These are phyloP conservation scores for Melanotaenia boesemani DNA, from an alignment of 2,797 vertebrate species.

Conservation along the genomic window DNA sequence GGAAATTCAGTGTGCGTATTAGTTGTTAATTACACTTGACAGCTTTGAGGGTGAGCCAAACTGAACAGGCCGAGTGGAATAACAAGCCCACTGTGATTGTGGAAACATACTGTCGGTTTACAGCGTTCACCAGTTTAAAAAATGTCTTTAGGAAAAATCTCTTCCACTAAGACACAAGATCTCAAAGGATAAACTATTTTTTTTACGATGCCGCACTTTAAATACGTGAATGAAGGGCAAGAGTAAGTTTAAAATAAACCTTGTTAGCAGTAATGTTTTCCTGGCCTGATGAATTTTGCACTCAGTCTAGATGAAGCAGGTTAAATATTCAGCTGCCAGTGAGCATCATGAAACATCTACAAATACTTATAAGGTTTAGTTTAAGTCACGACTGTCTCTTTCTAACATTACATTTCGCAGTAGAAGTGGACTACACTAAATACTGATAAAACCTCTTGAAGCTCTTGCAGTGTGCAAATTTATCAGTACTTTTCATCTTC, in stretches of 20 bases:
- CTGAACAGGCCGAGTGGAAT: constrained; percentile 58
- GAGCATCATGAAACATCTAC: neutral
- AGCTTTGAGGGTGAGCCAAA: constrained; percentile 73
- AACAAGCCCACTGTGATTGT: constrained; percentile 54
- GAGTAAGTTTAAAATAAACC: no score
- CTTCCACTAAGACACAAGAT: constrained; percentile 7
- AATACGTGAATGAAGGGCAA: no score
- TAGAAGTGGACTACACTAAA: no score
- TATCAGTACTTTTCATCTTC: neutral
- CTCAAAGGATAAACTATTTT: neutral
- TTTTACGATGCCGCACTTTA: neutral
- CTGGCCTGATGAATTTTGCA: neutral
- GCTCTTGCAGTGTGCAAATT: neutral
- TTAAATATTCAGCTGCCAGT: neutral
- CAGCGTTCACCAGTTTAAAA: constrained; percentile 11
- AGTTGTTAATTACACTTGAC: constrained; percentile 82
- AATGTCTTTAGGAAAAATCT: neutral
- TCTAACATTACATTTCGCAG: no score
- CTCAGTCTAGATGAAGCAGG: neutral
- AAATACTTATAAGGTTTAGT: neutral
- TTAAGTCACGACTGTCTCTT: no score
- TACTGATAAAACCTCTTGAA: neutral
- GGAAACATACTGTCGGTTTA: constrained; percentile 33
- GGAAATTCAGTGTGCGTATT: constrained; percentile 55
- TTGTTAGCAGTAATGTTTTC: no score